Percentiles rank a stretch among this genome's conserved stretches.
These are phyloP conservation scores for Brachionus koreanus DNA, from an alignment of 1,140 invertebrate species.

Conservation along the genomic window DNA sequence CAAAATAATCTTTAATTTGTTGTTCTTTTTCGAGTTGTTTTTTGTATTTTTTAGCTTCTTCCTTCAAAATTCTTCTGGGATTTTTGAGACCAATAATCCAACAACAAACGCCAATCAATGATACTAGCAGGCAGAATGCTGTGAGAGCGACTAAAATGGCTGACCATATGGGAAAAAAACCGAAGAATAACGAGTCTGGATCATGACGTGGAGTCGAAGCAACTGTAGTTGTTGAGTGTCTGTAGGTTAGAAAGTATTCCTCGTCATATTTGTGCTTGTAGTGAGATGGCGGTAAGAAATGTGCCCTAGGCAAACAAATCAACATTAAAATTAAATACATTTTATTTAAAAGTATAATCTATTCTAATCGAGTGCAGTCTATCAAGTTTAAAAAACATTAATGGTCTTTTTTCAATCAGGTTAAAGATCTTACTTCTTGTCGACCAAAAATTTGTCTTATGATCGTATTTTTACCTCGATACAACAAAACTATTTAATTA, in stretches of 20 bases:
- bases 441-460: not conserved
- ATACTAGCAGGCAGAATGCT: not conserved
- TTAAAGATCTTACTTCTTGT: not conserved
- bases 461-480: not conserved
- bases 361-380: not conserved
- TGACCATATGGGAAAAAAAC: constrained; percentile 40
- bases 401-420: not conserved
- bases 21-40: constrained; percentile 32
- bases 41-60: not conserved
- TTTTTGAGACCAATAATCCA: constrained; percentile 27
- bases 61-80: constrained; percentile 2
- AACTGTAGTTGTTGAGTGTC: not conserved
- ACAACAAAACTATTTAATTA: not conserved
- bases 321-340: not conserved
- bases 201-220: not conserved
- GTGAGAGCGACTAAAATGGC: constrained; percentile 30
- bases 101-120: constrained; percentile 16
- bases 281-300: not conserved
- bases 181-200: constrained; percentile 20
- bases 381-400: not conserved
- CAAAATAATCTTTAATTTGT: not conserved
- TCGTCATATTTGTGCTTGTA: not conserved
- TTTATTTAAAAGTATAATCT: not conserved
- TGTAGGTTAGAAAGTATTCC: not conserved
- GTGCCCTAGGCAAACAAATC: not conserved